These are phyloP conservation scores for Sinotaia quadrata DNA, from an alignment of 2,888 invertebrate species.

Conservation along the genomic window DNA sequence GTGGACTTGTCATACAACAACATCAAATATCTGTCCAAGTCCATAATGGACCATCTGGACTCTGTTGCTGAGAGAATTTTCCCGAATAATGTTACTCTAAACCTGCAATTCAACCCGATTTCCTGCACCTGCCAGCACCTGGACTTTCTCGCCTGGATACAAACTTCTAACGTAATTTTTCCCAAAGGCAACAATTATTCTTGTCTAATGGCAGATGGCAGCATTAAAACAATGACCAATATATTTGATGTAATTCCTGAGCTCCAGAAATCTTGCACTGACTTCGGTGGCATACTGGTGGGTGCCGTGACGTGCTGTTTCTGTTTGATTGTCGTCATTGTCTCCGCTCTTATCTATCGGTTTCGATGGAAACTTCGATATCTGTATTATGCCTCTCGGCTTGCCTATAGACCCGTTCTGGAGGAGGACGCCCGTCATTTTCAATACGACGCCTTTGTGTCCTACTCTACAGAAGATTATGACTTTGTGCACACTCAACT, in stretches of 20 bases:
- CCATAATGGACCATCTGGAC: constrained; percentile 20
- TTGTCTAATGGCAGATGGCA: constrained; percentile 8
- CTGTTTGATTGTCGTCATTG: constrained; percentile 12
- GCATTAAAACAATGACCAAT: not conserved
- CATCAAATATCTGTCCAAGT: constrained; percentile 8
- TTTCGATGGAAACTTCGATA: constrained; percentile 27
- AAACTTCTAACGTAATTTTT: constrained; percentile 2
- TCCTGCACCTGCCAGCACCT: constrained; percentile 30
- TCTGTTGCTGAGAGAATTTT: not conserved
- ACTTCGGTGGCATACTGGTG: constrained; percentile 10
- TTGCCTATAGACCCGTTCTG: not conserved
- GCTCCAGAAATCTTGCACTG: not conserved
- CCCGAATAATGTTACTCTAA: not conserved
- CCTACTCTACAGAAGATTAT: constrained; percentile 21
- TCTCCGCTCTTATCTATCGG: constrained; percentile 13
- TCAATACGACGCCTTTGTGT: constrained; percentile 24
- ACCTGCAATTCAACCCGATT: constrained; percentile 29
- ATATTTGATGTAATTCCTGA: constrained; percentile 10
- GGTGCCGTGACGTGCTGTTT: constrained; percentile 18
- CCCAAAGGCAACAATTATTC: not conserved
- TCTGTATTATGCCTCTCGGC: constrained; percentile 26
- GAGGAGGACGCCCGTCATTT: not conserved
- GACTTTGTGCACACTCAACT: constrained; percentile 22
- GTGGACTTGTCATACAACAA: constrained; percentile 27
- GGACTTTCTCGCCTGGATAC: constrained; percentile 31